Conservation (phyloP, 1,140 invertebrate species). For the Ips typographus region DNA sequence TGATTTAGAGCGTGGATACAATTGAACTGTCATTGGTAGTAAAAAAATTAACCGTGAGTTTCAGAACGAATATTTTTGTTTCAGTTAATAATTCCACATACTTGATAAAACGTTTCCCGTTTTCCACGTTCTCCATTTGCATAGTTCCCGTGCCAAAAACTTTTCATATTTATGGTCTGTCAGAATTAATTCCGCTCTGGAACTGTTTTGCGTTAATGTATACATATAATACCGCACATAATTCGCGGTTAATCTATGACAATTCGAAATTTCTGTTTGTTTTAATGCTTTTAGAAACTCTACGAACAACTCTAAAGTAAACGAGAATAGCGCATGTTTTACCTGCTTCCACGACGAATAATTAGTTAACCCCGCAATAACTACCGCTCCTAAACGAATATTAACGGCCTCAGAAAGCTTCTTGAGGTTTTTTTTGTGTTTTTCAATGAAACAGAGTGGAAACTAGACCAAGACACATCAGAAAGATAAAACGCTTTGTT, state of each 20-base stretch:
- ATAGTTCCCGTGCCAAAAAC: conserved; percentile 14
- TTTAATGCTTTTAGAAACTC: too few species aligned
- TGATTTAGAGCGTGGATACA: neutral
- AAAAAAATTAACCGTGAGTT: neutral
- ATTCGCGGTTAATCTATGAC: conserved; percentile 5
- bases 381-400: too few species aligned
- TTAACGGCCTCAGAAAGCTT: too few species aligned
- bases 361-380: too few species aligned
- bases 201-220: conserved; percentile 8
- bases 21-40: neutral
- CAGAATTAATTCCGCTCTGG: conserved; percentile 8
- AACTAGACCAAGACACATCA: too few species aligned
- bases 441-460: too few species aligned
- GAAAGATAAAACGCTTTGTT: too few species aligned
- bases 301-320: too few species aligned
- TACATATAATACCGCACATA: conserved; percentile 1
- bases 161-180: conserved; percentile 14
- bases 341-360: too few species aligned
- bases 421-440: too few species aligned
- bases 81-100: conserved; percentile 14
- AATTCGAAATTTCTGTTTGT: neutral
- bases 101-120: conserved; percentile 12
- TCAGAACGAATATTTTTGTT: conserved; percentile 10
- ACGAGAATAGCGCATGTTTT: too few species aligned
- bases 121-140: conserved; percentile 12